Base-by-base conservation (phyloP, 2,888 invertebrate genomes). In the Napeogenes inachia region DNA sequence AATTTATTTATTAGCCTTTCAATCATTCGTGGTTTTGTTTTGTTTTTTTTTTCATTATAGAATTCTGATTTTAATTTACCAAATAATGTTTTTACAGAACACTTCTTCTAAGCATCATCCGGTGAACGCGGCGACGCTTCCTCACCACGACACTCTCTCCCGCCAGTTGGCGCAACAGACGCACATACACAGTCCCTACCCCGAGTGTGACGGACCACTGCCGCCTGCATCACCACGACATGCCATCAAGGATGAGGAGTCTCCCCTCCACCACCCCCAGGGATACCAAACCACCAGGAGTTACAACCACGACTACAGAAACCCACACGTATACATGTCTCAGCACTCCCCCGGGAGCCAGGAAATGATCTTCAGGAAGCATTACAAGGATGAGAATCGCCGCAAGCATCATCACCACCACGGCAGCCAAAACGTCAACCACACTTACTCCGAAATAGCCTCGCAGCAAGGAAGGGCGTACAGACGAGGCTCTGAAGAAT, bases 81-180 rank as follows among this genome's bases (percentile, higher is more conserved):
- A 10, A 8, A 10, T 42, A 42, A 10, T 42, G 10, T 42, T 42
- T 72, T 78, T 85, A 73, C 94, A 95, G 95, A 95, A 94, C 94
- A 95, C 94, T 94, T 95, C 95, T 94, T 95, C 94, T 95, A 95
- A 95, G 83, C 94, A 94, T 72, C 94, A 89, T 66, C 93, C 87
- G 89, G 94, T 78, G 87, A 94, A 80, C 91, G 93, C 80, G 82
- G 93, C 90, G 89, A 95, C 89, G 85, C 93, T 89, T 87, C 95
- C 86, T 87, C 95, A 80, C 91, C 94, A 75, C 87, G 94, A 86
- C 88, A 93, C 80, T 80, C 87, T 89, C 69, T 89, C 88, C 65
- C 89, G 89, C 12, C 84, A 87, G 69, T 67, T 89, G 74, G 82
- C 80, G 4, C 88, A 85, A 68, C 89, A 87, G 71, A 91, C 91